Evolutionary conservation across 2,113 vertebrate species (phyloP).

Genomic region (Notarius quadriscutis): DNA sequence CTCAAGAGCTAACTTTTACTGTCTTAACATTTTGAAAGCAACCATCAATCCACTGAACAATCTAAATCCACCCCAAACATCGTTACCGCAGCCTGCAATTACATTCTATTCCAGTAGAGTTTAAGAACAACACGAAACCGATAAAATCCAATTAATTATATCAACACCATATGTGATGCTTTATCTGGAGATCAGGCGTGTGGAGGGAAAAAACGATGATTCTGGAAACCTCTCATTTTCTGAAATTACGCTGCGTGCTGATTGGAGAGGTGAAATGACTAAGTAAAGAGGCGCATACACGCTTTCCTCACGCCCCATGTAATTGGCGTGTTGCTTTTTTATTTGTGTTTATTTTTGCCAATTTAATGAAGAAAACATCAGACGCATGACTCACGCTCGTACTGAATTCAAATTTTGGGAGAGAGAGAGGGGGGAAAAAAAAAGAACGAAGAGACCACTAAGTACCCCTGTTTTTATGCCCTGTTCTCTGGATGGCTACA

Average conservation of each 20-base stretch:
- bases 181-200: constrained; percentile 48
- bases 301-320: constrained; percentile 63
- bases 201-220: constrained; percentile 52
- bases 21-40: constrained; percentile 51
- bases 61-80: constrained; percentile 39
- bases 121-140: constrained; percentile 47
- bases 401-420: constrained; percentile 6
- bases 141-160: constrained; percentile 55
- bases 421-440: not conserved
- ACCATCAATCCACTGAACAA: constrained; percentile 41
- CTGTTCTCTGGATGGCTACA: constrained; percentile 26
- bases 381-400: constrained; percentile 59
- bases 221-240: constrained; percentile 69
- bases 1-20: constrained; percentile 36
- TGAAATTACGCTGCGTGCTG: constrained; percentile 71
- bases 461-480: constrained; percentile 30
- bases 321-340: constrained; percentile 71
- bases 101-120: constrained; percentile 51
- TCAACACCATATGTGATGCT: constrained; percentile 52
- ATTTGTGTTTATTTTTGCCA: constrained; percentile 76
- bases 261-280: constrained; percentile 70
- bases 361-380: constrained; percentile 73
- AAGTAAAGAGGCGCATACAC: constrained; percentile 62
- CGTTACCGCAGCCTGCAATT: constrained; percentile 51
- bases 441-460: constrained; percentile 26